Evolutionary conservation across 2,113 vertebrate species (phyloP).

Genomic region (Neotoma lepida): DNA sequence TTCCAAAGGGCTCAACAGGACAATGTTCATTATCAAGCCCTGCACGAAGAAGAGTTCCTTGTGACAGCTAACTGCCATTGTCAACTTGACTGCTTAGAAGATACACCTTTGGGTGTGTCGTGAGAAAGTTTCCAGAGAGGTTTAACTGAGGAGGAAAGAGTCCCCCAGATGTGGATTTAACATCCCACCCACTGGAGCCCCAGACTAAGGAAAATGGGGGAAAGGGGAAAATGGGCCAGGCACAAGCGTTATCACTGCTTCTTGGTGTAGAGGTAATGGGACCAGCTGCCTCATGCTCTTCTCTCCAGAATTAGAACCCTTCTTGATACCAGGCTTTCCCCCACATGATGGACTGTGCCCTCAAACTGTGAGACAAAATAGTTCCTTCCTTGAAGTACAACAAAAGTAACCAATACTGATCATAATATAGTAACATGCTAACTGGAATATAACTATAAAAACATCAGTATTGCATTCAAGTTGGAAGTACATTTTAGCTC

Average conservation of each 20-base stretch:
- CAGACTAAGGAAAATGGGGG: background rate
- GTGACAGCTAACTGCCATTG: background rate
- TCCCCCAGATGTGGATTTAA: background rate
- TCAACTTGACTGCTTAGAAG: background rate
- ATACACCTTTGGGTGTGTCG: background rate
- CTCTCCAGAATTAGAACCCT: background rate
- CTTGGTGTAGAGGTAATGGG: background rate
- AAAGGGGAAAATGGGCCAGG: background rate
- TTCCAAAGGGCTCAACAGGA: background rate
- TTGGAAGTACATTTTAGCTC: background rate
- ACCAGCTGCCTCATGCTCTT: background rate
- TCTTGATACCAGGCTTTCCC: background rate
- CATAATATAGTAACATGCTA: background rate
- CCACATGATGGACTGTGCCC: too few species aligned
- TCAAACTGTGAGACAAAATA: background rate
- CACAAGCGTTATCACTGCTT: background rate
- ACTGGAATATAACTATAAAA: background rate
- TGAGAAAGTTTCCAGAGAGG: background rate
- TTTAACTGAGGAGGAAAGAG: background rate
- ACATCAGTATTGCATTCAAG: background rate
- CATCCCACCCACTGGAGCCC: background rate
- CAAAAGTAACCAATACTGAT: background rate
- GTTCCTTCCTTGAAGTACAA: background rate
- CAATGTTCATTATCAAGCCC: background rate
- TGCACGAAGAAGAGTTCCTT: background rate